Conservation (phyloP, 1,140 invertebrate genomes). For the Drosophila suzukii region DNA sequence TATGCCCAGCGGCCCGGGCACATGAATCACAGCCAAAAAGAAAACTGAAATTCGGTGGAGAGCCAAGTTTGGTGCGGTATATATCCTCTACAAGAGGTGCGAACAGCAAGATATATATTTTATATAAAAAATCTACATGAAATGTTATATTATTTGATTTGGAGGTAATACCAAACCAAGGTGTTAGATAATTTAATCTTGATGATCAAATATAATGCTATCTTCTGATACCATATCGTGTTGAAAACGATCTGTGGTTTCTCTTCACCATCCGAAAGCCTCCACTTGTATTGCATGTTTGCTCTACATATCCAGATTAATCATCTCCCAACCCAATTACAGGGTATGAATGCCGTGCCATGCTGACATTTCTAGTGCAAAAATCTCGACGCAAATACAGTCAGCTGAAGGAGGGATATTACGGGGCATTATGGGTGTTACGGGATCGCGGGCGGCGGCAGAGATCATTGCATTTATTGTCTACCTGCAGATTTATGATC, state of each 20-base stretch:
- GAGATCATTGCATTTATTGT: conserved; percentile 56
- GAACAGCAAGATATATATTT: background rate
- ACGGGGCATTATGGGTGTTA: background rate
- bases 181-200: no score
- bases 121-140: background rate
- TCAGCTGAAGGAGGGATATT: background rate
- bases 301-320: conserved; percentile 15
- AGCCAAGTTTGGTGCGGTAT: background rate
- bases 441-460: background rate
- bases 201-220: no score
- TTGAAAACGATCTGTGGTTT: no score
- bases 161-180: no score
- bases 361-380: conserved; percentile 58
- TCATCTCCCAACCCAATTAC: conserved; percentile 5
- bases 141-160: background rate
- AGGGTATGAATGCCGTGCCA: conserved; percentile 37
- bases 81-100: conserved; percentile 15
- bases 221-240: no score
- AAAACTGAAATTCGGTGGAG: conserved; percentile 19
- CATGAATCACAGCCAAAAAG: conserved; percentile 55
- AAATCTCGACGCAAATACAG: conserved; percentile 51
- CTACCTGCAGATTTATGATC: conserved; percentile 62
- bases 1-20: conserved; percentile 52
- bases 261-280: background rate
- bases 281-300: background rate